A percentile compares a stretch with the other conserved stretches of the same genome.
These are phyloP conservation scores for Lycocerus yunnanus DNA, from an alignment of 2,888 invertebrate genomes.

Conservation along the genomic window DNA sequence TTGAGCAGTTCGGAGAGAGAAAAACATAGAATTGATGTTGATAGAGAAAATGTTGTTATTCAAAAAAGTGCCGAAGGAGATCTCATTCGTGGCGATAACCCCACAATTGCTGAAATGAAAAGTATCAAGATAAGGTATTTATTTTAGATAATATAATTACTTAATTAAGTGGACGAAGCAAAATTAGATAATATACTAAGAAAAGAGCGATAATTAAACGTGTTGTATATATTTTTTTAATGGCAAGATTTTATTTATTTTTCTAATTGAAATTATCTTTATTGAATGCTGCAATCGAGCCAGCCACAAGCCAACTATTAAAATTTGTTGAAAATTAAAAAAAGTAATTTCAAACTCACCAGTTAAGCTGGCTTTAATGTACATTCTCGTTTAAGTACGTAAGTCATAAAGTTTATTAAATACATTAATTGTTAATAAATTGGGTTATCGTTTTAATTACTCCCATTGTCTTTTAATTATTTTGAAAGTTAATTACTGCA, in stretches of 20 bases:
- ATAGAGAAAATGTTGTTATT: conserved; percentile 58
- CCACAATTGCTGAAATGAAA: conserved; percentile 72
- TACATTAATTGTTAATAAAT: background rate
- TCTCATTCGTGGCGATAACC: conserved; percentile 64
- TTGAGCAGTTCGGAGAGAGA: conserved; percentile 60
- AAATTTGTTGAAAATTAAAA: background rate
- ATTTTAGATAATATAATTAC: background rate
- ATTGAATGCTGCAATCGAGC: background rate
- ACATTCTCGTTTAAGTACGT: background rate
- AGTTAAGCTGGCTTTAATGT: background rate
- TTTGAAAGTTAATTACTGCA: background rate
- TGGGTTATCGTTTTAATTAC: background rate
- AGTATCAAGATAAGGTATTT: conserved; percentile 57
- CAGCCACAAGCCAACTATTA: background rate
- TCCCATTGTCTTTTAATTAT: conserved; percentile 1
- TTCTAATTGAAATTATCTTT: background rate
- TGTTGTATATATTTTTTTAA: background rate
- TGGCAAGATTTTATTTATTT: background rate
- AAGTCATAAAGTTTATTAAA: background rate
- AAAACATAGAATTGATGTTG: conserved; percentile 57
- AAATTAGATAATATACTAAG: background rate
- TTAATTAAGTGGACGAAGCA: background rate
- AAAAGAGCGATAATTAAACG: background rate
- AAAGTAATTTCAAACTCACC: background rate
- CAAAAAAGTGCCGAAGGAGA: conserved; percentile 60